Conservation (phyloP, 2,113 vertebrate genomes). For the Microtus montanus region DNA sequence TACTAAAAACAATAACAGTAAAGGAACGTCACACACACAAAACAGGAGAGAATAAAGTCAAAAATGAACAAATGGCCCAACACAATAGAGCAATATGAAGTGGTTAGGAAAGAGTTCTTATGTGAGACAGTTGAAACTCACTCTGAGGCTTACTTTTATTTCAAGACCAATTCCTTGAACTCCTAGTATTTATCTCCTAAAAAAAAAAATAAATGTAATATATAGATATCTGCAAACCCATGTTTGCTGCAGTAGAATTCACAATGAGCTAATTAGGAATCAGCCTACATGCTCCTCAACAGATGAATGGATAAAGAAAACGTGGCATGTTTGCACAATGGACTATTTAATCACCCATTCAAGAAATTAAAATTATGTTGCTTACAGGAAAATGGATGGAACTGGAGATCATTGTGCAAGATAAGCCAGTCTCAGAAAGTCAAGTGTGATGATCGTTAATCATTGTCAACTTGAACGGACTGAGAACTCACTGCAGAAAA, state of each 20-base stretch:
- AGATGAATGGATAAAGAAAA: not conserved
- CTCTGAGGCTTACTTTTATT: not conserved
- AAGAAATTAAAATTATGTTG: not conserved
- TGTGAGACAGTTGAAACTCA: not conserved
- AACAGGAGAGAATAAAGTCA: not conserved
- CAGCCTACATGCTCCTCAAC: not conserved
- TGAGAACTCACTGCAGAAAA: not conserved
- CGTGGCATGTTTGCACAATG: too few relatives aligned
- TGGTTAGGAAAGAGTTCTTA: not conserved
- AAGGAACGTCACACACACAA: not conserved
- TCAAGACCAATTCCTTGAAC: not conserved
- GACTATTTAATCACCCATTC: not conserved
- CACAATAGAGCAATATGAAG: not conserved
- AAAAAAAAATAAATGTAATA: constrained; percentile 21
- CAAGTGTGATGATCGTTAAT: not conserved
- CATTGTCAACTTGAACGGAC: not conserved
- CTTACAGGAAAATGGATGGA: not conserved
- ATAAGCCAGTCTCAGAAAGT: not conserved
- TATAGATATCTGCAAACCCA: not conserved
- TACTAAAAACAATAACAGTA: not conserved
- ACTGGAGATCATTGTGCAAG: not conserved
- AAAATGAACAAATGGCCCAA: not conserved
- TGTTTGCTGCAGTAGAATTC: not conserved
- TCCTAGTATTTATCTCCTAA: not conserved
- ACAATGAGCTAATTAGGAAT: not conserved